Conservation (phyloP, 2,888 invertebrate species). For the Acleris sparsana region DNA sequence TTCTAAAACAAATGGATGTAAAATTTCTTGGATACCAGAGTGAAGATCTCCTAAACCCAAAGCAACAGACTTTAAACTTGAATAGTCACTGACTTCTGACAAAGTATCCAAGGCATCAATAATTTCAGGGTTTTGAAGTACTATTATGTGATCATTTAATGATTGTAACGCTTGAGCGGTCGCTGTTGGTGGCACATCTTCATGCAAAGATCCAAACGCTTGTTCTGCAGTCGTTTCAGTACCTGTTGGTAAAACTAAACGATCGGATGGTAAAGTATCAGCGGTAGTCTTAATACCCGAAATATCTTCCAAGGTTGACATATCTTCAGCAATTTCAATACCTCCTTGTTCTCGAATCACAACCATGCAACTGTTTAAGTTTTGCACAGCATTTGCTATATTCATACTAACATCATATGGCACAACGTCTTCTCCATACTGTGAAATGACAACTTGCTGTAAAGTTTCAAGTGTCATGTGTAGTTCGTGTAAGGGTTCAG, state of each 20-base stretch:
- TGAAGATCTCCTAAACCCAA: slow-evolving; percentile 60
- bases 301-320: slow-evolving; percentile 83
- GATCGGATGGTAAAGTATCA: slow-evolving; percentile 69
- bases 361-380: slow-evolving; percentile 71
- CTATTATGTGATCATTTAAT: slow-evolving; percentile 64
- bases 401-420: slow-evolving; percentile 57
- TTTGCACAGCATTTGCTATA: slow-evolving; percentile 68
- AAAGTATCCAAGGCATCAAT: slow-evolving; percentile 65
- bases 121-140: slow-evolving; percentile 64
- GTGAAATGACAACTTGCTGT: slow-evolving; percentile 74
- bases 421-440: slow-evolving; percentile 60
- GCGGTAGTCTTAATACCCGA: slow-evolving; percentile 83
- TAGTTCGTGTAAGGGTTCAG: slow-evolving; percentile 74
- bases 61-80: slow-evolving; percentile 63
- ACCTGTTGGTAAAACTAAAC: slow-evolving; percentile 58
- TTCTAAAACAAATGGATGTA: slow-evolving; percentile 69
- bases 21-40: slow-evolving; percentile 61
- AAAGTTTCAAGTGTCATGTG: slow-evolving; percentile 71
- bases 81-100: slow-evolving; percentile 66
- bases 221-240: slow-evolving; percentile 55
- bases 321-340: slow-evolving; percentile 77
- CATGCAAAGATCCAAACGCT: slow-evolving; percentile 44
- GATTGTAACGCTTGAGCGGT: slow-evolving; percentile 66
- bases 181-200: slow-evolving; percentile 47
- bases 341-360: slow-evolving; percentile 74